A percentile compares a stretch with the other conserved stretches of the same genome.
Evolutionary conservation across 2,888 invertebrate genomes (phyloP).

Genomic region (Priocnemis perturbator): DNA sequence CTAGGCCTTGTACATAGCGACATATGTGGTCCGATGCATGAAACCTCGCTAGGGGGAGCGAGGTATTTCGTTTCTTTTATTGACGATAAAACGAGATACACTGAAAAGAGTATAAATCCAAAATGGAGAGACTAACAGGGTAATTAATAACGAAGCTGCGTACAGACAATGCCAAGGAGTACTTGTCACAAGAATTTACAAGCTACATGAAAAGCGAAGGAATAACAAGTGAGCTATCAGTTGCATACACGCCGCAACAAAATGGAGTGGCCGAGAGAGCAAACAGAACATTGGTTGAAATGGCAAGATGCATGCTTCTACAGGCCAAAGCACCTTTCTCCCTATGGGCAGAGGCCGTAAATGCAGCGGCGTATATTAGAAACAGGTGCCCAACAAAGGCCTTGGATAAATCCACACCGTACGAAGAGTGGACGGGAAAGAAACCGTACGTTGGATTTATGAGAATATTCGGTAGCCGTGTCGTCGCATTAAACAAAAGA

Average conservation of each 20-base stretch:
- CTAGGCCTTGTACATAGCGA: conserved; percentile 44
- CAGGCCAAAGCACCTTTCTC: conserved; percentile 42
- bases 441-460: conserved; percentile 48
- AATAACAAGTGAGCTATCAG: conserved; percentile 24
- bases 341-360: conserved; percentile 58
- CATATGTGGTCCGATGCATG: conserved; percentile 41
- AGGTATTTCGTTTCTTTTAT: conserved; percentile 40
- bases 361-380: conserved; percentile 24
- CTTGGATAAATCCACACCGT: conserved; percentile 19
- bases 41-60: conserved; percentile 31
- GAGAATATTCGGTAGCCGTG: conserved; percentile 40
- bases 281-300: conserved; percentile 59
- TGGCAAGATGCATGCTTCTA: conserved; percentile 8
- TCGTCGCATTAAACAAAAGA: conserved; percentile 42
- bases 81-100: conserved; percentile 34
- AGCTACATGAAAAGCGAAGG: conserved; percentile 29
- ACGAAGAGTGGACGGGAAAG: conserved; percentile 34
- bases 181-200: conserved; percentile 34
- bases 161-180: conserved; percentile 42
- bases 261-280: conserved; percentile 61
- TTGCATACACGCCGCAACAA: conserved; percentile 54
- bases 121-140: conserved; percentile 30
- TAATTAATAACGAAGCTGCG: conserved; percentile 35
- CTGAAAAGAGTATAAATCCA: conserved; percentile 28
- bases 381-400: too few relatives aligned